phyloP scores from a whole-genome alignment of 2,888 invertebrate species.

The Nephrotoma flavescens region DNA sequence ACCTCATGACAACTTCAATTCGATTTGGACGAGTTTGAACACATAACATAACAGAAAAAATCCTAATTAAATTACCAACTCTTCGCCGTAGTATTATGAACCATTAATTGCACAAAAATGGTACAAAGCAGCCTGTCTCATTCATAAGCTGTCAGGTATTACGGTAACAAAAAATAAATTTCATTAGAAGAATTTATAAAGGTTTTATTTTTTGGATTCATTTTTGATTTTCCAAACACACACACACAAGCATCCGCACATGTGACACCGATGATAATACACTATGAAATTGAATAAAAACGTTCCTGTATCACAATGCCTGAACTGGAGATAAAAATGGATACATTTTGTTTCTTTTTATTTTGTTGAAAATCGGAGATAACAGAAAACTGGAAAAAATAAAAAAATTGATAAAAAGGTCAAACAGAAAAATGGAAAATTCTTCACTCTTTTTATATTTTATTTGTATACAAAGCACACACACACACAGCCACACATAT shows the following conservation, averaged over 20 bases:
- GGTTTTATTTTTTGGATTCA: not conserved
- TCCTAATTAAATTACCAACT: not conserved
- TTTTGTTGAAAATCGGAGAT: not conserved
- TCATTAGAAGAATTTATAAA: not conserved
- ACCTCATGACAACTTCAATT: not conserved
- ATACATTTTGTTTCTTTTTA: not conserved
- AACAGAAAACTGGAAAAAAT: not conserved
- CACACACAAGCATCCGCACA: not conserved
- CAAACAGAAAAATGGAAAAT: not conserved
- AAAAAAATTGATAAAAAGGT: not conserved
- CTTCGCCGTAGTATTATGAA: not conserved
- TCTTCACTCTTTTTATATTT: not conserved
- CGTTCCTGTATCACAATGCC: not conserved
- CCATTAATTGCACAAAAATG: not conserved
- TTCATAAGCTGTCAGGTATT: not conserved
- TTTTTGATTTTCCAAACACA: not conserved
- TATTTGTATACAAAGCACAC: not conserved
- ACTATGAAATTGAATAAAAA: not conserved
- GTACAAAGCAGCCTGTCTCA: not conserved
- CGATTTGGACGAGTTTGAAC: not conserved
- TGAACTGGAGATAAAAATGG: not conserved
- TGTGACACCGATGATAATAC: not conserved
- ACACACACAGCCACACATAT: not conserved
- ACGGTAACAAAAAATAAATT: not conserved
- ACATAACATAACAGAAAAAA: not conserved